Evolutionary conservation across 2,888 invertebrate species (phyloP).

Genomic region (Schizaphis graminum): DNA sequence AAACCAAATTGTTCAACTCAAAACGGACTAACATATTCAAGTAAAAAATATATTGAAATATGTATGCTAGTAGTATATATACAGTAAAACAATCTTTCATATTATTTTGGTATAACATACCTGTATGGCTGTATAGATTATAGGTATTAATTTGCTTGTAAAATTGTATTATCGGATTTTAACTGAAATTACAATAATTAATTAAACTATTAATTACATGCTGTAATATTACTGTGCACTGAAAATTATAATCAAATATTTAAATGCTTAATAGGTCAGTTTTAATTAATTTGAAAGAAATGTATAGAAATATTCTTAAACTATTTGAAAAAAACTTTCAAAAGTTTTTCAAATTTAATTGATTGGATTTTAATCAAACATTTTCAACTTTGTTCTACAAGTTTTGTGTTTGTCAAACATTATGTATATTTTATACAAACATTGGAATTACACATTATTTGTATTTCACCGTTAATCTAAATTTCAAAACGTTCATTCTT

Average conservation of each 20-base stretch:
- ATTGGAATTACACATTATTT: constrained; percentile 20
- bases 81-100: not conserved
- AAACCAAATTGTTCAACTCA: constrained; percentile 65
- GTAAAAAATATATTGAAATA: not conserved
- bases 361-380: constrained; percentile 31
- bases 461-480: constrained; percentile 23
- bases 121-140: too few species aligned
- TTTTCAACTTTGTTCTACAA: constrained; percentile 2
- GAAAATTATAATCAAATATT: not conserved
- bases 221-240: not conserved
- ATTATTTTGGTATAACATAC: not conserved
- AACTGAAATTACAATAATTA: not conserved
- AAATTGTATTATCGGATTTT: not conserved
- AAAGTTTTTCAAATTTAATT: constrained; percentile 14
- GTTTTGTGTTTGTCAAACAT: not conserved
- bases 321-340: not conserved
- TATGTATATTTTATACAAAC: constrained; percentile 1
- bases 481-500: constrained; percentile 36
- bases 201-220: not conserved
- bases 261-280: not conserved
- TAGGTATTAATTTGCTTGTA: not conserved
- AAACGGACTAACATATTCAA: constrained; percentile 51
- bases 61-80: not conserved
- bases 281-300: not conserved
- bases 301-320: constrained; percentile 11